A percentile compares a stretch with the other conserved stretches of the same genome.
phyloP scores from a whole-genome alignment of 2,797 vertebrate genomes.

The Mustela erminea region DNA sequence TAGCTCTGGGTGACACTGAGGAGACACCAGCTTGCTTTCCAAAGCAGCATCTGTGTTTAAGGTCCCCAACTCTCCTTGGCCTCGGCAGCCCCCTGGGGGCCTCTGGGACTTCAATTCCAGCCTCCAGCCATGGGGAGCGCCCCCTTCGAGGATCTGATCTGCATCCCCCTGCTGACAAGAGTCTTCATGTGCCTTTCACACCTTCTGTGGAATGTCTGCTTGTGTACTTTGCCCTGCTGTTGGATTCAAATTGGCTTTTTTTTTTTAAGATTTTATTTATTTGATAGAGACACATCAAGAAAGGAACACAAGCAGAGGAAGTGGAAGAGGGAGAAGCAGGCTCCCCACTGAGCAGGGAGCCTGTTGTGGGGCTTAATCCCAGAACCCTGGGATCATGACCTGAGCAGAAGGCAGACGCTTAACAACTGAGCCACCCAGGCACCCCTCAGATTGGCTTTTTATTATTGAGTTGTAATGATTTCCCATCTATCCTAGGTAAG shows the following conservation, averaged over 20 bases:
- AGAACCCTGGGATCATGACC: too few species aligned
- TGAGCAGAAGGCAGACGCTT: too few species aligned
- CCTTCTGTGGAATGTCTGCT: background rate
- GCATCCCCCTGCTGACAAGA: background rate
- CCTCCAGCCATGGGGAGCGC: background rate
- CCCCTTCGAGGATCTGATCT: background rate
- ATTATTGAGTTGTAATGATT: background rate
- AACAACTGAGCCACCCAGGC: too few species aligned
- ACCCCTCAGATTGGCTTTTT: background rate
- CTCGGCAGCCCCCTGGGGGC: background rate
- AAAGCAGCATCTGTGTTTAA: accelerated
- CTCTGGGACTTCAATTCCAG: background rate
- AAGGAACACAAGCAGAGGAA: too few species aligned
- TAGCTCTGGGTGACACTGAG: background rate
- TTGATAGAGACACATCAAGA: too few species aligned
- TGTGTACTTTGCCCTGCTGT: background rate
- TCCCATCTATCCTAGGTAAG: background rate
- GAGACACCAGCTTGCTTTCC: background rate
- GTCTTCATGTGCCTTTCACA: background rate
- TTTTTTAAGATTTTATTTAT: too few species aligned
- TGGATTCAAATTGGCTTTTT: background rate
- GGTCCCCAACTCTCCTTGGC: background rate
- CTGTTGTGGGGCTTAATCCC: too few species aligned
- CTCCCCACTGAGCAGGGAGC: too few species aligned
- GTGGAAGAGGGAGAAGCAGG: too few species aligned